A percentile compares a stretch with the other conserved stretches of the same genome.
These are phyloP conservation scores for Catagonus wagneri DNA, from an alignment of 2,113 vertebrate genomes.

Conservation along the genomic window DNA sequence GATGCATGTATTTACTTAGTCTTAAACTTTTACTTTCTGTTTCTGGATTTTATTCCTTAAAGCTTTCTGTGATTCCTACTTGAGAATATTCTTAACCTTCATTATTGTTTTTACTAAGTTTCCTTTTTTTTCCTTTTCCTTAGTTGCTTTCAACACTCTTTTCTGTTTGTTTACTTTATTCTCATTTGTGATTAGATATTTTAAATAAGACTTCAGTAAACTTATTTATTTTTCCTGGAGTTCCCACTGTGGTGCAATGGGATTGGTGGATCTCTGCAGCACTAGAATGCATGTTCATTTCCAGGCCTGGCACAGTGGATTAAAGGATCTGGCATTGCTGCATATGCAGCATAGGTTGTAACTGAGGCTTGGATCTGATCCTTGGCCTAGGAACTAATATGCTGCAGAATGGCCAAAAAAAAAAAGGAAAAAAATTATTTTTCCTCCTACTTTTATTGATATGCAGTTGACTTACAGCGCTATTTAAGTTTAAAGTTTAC, in stretches of 20 bases:
- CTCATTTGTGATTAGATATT: slow-evolving; percentile 58
- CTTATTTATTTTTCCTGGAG: too few species aligned
- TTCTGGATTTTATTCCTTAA: slow-evolving; percentile 66
- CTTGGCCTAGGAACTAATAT: too few species aligned
- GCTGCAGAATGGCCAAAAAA: too few species aligned
- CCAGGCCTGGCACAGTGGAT: too few species aligned
- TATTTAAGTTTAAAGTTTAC: neutral
- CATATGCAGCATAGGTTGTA: too few species aligned
- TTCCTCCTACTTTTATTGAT: neutral
- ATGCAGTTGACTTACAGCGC: neutral
- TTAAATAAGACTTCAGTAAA: neutral
- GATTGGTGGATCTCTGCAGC: too few species aligned
- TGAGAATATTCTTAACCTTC: neutral
- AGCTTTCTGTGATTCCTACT: neutral
- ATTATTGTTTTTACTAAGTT: neutral
- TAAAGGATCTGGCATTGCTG: too few species aligned
- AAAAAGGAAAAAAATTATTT: neutral
- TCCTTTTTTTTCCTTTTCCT: neutral
- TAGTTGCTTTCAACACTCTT: neutral
- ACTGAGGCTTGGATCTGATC: too few species aligned
- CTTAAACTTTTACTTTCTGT: slow-evolving; percentile 59
- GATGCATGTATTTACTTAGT: slow-evolving; percentile 61
- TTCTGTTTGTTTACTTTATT: neutral
- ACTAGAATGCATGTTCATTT: too few species aligned
- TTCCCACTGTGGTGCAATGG: too few species aligned